Base-by-base conservation (phyloP, 2,888 invertebrate genomes). In the Cataglyphis altisquamis region DNA sequence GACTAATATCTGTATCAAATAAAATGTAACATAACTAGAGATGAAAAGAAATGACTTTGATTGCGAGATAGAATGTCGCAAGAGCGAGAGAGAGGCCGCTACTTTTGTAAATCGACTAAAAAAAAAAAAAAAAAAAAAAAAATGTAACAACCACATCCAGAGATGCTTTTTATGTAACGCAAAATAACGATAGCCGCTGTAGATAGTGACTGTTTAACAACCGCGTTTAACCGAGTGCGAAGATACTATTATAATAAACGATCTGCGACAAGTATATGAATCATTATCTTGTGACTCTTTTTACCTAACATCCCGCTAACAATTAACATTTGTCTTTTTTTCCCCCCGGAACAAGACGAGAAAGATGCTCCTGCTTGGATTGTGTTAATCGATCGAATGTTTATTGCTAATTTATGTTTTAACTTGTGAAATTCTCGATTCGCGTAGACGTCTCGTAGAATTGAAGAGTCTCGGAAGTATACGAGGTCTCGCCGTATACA, bases 221-320 rank as follows among this genome's bases (percentile, higher is more conserved):
- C 52, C 21, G 52, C 73, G 82, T 83, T 83, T 90, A 86, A 77
- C 86, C 82, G 77, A 41, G 83, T 78, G 89, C 86, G 83, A 81
- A 84, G 74, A 36, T 18, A 48, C 0, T 48, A 81, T 85, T 89
- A 86, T 85, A 90, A 88, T 90, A 90, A 87, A 81, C 3, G 15
- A 78, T 83, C 63, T 32, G 36, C 74, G 15, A 70, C 77, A 36
- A 66, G 45, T 52, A 64, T 57, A 74, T 32, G 52, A 55, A 70
- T 48, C 52, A 41, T 70, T 77, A 72, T 55, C n/a, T 36, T 72
- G 48, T 45, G 25, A 21, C 4, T 67, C 57, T 15, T 85, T 70
- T 85, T 70, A 73, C 66, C 82, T 88, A 85, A 86, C 78, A 81
- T 81, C 77, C 73, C 60, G 29, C 52, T 72, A 63, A 62, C 68